phyloP scores from a whole-genome alignment of 2,888 invertebrate genomes.

The Rhodophaea formosa region DNA sequence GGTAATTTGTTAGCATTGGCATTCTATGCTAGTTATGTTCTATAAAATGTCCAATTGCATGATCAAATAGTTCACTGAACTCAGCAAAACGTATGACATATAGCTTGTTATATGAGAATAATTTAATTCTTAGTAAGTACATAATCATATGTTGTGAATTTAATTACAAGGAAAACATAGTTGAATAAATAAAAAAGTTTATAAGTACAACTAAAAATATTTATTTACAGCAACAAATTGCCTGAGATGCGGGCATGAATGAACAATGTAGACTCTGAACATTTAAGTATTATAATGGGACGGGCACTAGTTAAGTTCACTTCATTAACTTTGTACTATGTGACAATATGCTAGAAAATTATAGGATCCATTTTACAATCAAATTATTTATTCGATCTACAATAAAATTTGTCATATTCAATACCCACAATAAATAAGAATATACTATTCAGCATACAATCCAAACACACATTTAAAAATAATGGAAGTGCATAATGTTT shows the following conservation, averaged over 20 bases:
- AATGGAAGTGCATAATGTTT: constrained; percentile 27
- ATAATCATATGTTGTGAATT: too few relatives aligned
- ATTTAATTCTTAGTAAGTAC: too few relatives aligned
- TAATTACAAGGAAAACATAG: too few relatives aligned
- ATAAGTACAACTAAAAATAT: constrained; percentile 24
- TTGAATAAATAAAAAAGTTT: constrained; percentile 17
- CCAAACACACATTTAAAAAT: constrained; percentile 40
- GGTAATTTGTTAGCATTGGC: too few relatives aligned
- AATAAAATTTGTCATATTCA: constrained; percentile 18
- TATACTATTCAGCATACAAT: constrained; percentile 41
- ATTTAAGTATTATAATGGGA: constrained; percentile 46
- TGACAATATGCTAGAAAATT: constrained; percentile 44
- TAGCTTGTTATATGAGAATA: too few relatives aligned
- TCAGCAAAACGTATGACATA: too few relatives aligned
- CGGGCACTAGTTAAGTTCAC: constrained; percentile 50
- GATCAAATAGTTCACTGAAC: too few relatives aligned
- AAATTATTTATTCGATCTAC: constrained; percentile 16
- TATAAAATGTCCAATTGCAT: too few relatives aligned
- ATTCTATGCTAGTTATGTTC: too few relatives aligned
- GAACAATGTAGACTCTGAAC: constrained; percentile 33
- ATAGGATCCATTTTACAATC: constrained; percentile 14
- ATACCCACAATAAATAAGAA: constrained; percentile 38
- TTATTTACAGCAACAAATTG: constrained; percentile 37
- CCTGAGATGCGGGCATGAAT: constrained; percentile 33
- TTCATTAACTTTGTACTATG: constrained; percentile 57